Conservation (phyloP, 1,140 invertebrate genomes). For the Vanessa tameamea region DNA sequence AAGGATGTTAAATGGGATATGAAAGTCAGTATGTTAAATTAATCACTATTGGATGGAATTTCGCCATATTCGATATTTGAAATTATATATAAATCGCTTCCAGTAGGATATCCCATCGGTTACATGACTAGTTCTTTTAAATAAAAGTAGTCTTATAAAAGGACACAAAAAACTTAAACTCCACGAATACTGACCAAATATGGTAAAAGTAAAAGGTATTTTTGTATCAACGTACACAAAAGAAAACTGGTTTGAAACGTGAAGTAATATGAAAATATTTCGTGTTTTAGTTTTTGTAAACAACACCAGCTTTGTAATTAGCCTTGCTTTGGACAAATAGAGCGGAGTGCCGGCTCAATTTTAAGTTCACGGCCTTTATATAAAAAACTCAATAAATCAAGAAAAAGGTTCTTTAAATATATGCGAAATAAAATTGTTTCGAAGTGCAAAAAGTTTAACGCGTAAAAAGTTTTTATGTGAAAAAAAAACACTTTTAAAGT, state of each 20-base stretch:
- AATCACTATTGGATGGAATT: too few relatives aligned
- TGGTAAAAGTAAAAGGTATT: slow-evolving; percentile 14
- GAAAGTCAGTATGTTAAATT: too few relatives aligned
- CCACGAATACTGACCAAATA: not conserved
- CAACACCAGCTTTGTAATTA: not conserved
- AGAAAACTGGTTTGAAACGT: slow-evolving; percentile 2
- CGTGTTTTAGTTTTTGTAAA: slow-evolving; percentile 1
- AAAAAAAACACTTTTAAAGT: not conserved
- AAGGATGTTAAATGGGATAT: too few relatives aligned
- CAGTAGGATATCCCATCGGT: too few relatives aligned
- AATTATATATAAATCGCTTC: too few relatives aligned
- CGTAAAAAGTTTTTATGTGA: too few relatives aligned
- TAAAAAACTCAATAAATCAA: not conserved
- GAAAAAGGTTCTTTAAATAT: not conserved
- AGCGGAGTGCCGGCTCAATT: slow-evolving; percentile 8
- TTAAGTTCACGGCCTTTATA: slow-evolving; percentile 20
- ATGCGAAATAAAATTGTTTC: not conserved
- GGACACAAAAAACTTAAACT: not conserved
- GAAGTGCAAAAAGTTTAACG: too few relatives aligned
- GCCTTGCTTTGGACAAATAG: slow-evolving; percentile 4
- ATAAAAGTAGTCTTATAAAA: not conserved
- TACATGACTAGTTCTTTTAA: too few relatives aligned
- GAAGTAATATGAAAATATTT: not conserved
- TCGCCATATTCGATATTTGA: too few relatives aligned
- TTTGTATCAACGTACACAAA: not conserved